Evolutionary conservation across 2,888 invertebrate species (phyloP).

Genomic region (Venusia cambrica): DNA sequence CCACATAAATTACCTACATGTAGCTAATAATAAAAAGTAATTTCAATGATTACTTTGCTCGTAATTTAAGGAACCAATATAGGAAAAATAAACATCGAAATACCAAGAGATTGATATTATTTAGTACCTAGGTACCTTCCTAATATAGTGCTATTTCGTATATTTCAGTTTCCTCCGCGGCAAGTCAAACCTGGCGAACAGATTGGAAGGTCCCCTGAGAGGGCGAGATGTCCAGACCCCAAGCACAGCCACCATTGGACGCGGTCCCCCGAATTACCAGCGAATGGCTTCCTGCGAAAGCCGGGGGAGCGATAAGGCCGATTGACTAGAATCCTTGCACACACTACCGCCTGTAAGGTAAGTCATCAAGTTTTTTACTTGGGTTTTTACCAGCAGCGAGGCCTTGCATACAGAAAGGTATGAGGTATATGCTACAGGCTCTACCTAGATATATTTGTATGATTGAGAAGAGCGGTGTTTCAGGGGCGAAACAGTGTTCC

Average conservation of each 20-base stretch:
- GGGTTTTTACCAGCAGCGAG: neutral
- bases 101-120: no score
- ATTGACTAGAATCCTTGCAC: slow-evolving; percentile 91
- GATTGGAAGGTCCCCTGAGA: slow-evolving; percentile 70
- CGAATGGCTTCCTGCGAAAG: slow-evolving; percentile 94
- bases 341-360: slow-evolving; percentile 74
- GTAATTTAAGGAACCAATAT: no score
- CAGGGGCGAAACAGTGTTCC: no score
- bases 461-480: no score
- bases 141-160: no score
- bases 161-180: slow-evolving; percentile 94
- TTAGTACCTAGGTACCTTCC: no score
- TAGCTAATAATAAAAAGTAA: no score
- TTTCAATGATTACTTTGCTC: no score
- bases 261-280: slow-evolving; percentile 88
- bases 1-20: no score
- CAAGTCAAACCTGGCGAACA: slow-evolving; percentile 83
- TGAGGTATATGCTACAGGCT: no score
- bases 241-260: slow-evolving; percentile 83
- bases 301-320: slow-evolving; percentile 87
- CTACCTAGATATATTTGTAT: no score
- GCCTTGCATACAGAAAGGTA: neutral
- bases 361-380: slow-evolving; percentile 4
- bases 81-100: no score
- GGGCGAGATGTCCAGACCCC: slow-evolving; percentile 85